Conservation (phyloP, 1,140 invertebrate genomes). For the Colletes latitarsis region DNA sequence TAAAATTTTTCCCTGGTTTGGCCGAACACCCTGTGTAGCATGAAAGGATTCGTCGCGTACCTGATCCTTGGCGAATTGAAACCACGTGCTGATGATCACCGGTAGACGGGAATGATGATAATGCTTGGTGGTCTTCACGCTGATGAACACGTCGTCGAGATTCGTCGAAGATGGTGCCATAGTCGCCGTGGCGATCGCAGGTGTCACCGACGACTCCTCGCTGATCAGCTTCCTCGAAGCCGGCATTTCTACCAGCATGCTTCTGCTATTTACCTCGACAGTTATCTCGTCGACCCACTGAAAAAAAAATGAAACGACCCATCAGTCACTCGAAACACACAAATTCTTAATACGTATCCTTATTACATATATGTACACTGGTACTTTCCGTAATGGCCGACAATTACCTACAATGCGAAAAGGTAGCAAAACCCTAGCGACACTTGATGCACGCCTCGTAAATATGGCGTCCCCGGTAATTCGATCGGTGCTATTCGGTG, state of each 20-base stretch:
- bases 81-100: slow-evolving; percentile 96
- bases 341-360: too few relatives aligned
- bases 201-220: slow-evolving; percentile 75
- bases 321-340: too few relatives aligned
- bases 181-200: slow-evolving; percentile 81
- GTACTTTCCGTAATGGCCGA: too few relatives aligned
- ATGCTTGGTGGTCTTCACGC: slow-evolving; percentile 95
- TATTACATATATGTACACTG: too few relatives aligned
- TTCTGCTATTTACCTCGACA: slow-evolving; percentile 63
- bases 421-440: background rate
- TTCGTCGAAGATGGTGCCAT: slow-evolving; percentile 86
- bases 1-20: too few relatives aligned
- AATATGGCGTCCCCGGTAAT: background rate
- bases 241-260: slow-evolving; percentile 66
- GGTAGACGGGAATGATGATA: slow-evolving; percentile 92
- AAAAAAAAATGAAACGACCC: slow-evolving; percentile 43
- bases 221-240: slow-evolving; percentile 54
- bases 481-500: background rate
- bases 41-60: slow-evolving; percentile 81
- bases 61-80: slow-evolving; percentile 93
- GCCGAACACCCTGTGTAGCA: too few relatives aligned
- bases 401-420: background rate
- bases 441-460: background rate
- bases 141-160: slow-evolving; percentile 94
- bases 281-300: slow-evolving; percentile 74